Percentiles rank a stretch among this genome's conserved stretches.
Conservation (phyloP, 2,113 vertebrate species). For the Microcebus griseorufus region DNA sequence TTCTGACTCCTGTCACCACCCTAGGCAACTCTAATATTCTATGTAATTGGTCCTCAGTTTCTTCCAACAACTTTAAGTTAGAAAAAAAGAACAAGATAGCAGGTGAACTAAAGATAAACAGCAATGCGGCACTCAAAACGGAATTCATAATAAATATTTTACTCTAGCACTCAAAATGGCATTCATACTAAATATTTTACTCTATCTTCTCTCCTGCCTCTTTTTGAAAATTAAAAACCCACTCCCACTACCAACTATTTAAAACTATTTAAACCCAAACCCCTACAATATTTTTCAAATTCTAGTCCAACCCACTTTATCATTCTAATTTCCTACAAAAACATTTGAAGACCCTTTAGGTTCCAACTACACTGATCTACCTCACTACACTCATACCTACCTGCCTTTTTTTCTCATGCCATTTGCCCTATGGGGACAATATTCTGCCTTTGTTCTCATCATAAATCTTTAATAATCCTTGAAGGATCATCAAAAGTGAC, state of each 20-base stretch:
- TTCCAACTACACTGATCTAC: neutral
- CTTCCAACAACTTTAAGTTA: neutral
- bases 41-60: neutral
- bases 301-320: neutral
- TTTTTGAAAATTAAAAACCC: constrained; percentile 3
- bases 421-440: neutral
- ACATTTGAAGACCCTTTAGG: neutral
- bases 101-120: neutral
- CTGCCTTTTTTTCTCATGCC: neutral
- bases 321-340: neutral
- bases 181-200: neutral
- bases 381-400: neutral
- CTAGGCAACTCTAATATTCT: neutral
- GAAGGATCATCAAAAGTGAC: neutral
- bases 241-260: neutral
- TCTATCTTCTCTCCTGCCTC: neutral
- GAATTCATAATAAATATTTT: neutral
- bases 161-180: neutral
- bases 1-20: neutral
- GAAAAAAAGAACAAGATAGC: neutral
- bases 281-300: neutral
- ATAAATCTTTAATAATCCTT: neutral
- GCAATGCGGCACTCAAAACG: neutral
- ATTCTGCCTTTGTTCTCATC: neutral
- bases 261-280: neutral